Conservation (phyloP, 2,113 vertebrate species). For the Dasyurus viverrinus region DNA sequence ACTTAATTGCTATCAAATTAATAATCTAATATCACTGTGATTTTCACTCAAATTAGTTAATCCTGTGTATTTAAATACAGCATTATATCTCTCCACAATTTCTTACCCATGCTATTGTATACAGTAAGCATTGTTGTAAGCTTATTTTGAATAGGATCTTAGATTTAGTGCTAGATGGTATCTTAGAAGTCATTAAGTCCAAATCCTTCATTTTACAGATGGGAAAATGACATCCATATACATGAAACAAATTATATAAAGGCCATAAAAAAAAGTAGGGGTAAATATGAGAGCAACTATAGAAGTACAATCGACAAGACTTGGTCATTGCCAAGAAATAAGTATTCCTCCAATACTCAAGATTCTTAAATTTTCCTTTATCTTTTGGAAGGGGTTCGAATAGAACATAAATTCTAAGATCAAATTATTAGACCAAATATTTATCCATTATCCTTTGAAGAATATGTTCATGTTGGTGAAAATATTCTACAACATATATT, state of each 20-base stretch:
- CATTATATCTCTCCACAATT: too few species aligned
- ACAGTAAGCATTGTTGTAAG: neutral
- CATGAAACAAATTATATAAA: neutral
- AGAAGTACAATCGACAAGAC: too few species aligned
- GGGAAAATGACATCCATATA: neutral
- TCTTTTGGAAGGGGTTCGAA: neutral
- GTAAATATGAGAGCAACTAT: too few species aligned
- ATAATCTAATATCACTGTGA: too few species aligned
- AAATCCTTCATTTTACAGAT: neutral
- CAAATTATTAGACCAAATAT: slow-evolving; percentile 15
- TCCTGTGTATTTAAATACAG: neutral
- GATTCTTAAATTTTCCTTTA: neutral
- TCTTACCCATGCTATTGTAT: too few species aligned
- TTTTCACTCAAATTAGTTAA: neutral
- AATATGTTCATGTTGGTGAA: neutral
- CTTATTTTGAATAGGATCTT: neutral
- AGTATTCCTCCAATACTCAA: neutral
- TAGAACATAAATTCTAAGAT: neutral
- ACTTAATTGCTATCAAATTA: too few species aligned
- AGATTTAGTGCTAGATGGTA: neutral
- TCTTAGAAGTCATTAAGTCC: neutral
- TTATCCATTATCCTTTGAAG: neutral
- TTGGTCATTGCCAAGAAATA: too few species aligned
- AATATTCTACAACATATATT: neutral
- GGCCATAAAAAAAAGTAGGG: too few species aligned